Conservation (phyloP, 2,888 invertebrate species). For the Sussaba pulchella region DNA sequence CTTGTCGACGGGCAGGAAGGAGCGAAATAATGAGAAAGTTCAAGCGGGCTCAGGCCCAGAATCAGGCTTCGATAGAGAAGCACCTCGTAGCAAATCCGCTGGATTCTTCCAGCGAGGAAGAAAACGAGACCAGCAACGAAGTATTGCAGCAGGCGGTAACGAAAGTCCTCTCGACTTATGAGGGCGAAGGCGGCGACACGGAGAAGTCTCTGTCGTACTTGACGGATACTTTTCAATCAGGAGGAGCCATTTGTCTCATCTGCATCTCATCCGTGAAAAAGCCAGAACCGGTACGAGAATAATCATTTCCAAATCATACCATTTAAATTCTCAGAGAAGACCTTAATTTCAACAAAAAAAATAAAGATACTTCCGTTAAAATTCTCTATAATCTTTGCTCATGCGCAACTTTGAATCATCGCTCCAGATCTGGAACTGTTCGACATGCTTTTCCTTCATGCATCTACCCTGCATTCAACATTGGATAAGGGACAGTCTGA, state of each 20-base stretch:
- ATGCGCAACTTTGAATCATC: constrained; percentile 18
- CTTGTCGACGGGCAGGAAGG: not conserved
- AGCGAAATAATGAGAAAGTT: constrained; percentile 78
- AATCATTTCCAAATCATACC: not conserved
- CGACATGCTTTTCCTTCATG: constrained; percentile 92
- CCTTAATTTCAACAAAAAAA: no score
- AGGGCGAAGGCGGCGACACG: constrained; percentile 83
- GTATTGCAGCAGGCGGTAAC: constrained; percentile 76
- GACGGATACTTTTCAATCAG: constrained; percentile 92
- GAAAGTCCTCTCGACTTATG: constrained; percentile 78
- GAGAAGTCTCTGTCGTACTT: constrained; percentile 90
- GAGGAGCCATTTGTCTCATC: constrained; percentile 93
- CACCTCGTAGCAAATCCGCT: constrained; percentile 75
- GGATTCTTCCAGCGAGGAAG: constrained; percentile 81
- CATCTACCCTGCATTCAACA: constrained; percentile 95
- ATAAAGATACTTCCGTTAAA: not conserved
- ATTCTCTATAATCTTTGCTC: constrained; percentile 28
- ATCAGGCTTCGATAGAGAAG: constrained; percentile 79
- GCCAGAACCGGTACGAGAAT: constrained; percentile 87
- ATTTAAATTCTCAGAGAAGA: no score
- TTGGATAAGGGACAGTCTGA: constrained; percentile 96
- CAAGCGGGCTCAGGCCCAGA: constrained; percentile 78
- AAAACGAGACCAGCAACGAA: constrained; percentile 76
- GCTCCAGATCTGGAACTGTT: constrained; percentile 93
- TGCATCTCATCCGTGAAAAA: constrained; percentile 95